phyloP scores from a whole-genome alignment of 2,888 invertebrate species.

The Agrochola lota region DNA sequence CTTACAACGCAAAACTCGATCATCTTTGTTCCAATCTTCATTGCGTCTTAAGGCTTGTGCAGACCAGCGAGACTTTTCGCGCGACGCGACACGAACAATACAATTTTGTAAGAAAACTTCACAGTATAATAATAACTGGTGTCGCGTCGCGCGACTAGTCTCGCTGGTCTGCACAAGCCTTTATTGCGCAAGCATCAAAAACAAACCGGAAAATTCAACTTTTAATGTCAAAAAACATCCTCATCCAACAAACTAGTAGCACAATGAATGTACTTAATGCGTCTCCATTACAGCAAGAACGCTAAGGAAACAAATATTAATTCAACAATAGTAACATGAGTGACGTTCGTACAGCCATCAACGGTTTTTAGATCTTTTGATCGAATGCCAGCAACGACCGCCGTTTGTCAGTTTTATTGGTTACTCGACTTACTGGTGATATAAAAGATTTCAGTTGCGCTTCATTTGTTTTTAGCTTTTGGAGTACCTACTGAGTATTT shows the following conservation, averaged over 20 bases:
- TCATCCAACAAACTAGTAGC: background rate
- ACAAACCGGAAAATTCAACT: background rate
- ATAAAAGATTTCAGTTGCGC: constrained; percentile 53
- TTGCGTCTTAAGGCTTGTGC: no score
- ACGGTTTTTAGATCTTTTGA: constrained; percentile 79
- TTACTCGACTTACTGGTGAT: constrained; percentile 64
- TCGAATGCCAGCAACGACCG: constrained; percentile 78
- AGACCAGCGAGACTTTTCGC: no score
- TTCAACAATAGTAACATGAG: constrained; percentile 70
- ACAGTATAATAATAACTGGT: no score
- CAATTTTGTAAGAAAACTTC: no score
- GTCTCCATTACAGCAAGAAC: constrained; percentile 44
- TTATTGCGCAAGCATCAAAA: constrained; percentile 18
- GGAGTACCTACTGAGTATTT: constrained; percentile 16
- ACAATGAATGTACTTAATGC: constrained; percentile 28
- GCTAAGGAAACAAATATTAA: constrained; percentile 63
- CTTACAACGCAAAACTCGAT: background rate
- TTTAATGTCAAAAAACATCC: background rate
- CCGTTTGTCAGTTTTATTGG: constrained; percentile 74
- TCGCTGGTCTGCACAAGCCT: no score
- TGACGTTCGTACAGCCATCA: constrained; percentile 77
- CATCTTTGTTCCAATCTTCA: background rate
- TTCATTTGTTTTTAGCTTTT: constrained; percentile 42
- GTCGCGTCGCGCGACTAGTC: no score
- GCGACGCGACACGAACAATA: no score